phyloP scores from a whole-genome alignment of 2,888 invertebrate genomes.

The Mythimna pallens region DNA sequence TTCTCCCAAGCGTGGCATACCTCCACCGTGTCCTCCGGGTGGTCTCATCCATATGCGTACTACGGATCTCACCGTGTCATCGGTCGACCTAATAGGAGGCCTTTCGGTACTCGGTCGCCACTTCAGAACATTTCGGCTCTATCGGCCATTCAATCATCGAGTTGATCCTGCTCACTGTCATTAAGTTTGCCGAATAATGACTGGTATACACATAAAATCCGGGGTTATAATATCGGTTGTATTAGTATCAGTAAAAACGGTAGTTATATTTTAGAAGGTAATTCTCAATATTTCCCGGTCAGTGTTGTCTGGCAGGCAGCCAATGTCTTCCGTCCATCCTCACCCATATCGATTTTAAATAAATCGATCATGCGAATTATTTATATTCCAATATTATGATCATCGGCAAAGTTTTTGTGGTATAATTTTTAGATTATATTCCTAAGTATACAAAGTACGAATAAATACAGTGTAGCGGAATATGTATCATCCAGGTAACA shows the following conservation, averaged over 20 bases:
- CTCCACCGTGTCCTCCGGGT: no score
- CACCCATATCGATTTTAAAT: conserved; percentile 59
- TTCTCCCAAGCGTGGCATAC: no score
- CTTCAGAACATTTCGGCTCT: neutral
- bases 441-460: conserved; percentile 2
- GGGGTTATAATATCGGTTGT: neutral
- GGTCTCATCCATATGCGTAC: no score
- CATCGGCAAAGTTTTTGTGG: conserved; percentile 36
- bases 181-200: neutral
- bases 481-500: no score
- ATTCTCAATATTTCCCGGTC: conserved; percentile 39
- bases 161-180: no score
- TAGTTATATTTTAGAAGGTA: conserved; percentile 37
- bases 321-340: conserved; percentile 40
- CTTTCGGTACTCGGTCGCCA: neutral
- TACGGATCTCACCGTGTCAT: no score
- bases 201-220: neutral
- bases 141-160: neutral
- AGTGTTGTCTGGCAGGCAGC: conserved; percentile 48
- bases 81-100: no score
- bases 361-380: conserved; percentile 60
- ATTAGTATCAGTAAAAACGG: neutral
- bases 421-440: conserved; percentile 34
- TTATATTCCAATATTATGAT: conserved; percentile 56
- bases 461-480: no score